Evolutionary conservation across 1,140 invertebrate species (phyloP).

Genomic region (Drosophila kohkoa): DNA sequence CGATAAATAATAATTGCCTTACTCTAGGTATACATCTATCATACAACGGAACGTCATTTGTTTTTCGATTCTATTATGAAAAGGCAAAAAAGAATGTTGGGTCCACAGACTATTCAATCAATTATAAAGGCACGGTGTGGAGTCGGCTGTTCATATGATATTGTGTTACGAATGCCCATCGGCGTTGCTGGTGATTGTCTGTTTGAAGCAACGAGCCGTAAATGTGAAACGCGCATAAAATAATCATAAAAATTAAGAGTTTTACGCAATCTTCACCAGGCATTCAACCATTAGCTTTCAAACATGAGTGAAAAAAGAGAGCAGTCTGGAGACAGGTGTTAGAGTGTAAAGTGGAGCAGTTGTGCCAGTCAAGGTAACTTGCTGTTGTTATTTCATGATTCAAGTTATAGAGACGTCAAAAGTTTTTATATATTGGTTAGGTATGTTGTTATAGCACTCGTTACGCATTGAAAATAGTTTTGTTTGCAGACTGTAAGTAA

Average conservation of each 20-base stretch:
- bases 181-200: conserved; percentile 5
- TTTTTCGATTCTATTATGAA: conserved; percentile 10
- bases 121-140: conserved; percentile 38
- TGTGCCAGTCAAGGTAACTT: conserved; percentile 43
- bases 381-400: conserved; percentile 29
- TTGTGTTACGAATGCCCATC: conserved; percentile 15
- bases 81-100: conserved; percentile 39
- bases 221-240: conserved; percentile 71
- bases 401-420: conserved; percentile 55
- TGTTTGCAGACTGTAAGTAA: conserved; percentile 32
- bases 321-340: conserved; percentile 51
- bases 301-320: conserved; percentile 53
- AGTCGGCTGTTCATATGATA: conserved; percentile 12
- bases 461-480: conserved; percentile 63
- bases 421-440: conserved; percentile 45
- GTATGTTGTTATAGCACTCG: conserved; percentile 40
- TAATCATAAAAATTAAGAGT: conserved; percentile 71
- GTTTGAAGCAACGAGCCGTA: conserved; percentile 57
- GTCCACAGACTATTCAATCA: conserved; percentile 44
- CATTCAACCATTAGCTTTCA: conserved; percentile 34
- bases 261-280: conserved; percentile 62
- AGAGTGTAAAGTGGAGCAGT: conserved; percentile 74
- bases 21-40: conserved; percentile 3
- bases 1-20: conserved; percentile 27
- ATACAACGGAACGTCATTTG: conserved; percentile 12